Evolutionary conservation across 2,113 vertebrate species (phyloP), one percentile per base, ranked within the genome.

Genomic region (Numida meleagris): DNA sequence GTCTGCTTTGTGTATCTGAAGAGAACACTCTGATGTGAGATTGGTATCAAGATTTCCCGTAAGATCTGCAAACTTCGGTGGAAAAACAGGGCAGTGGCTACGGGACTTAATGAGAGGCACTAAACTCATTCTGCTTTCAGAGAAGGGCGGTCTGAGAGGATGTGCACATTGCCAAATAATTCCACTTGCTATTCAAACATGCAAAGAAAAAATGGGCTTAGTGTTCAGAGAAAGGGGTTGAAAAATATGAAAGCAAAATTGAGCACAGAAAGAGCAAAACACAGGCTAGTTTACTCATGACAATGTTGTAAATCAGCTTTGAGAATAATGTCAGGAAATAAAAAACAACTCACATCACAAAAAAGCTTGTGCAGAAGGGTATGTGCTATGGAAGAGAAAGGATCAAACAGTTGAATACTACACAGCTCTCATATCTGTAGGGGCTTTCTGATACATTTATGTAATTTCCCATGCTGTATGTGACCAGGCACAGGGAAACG

Each of bases 31-130:
- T 74, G 66, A 51, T 8, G 42, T 16, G 57, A 88, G 82, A 94
- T 36, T 86, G 61, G 63, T 90, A 95, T 88, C 65, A 61, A 96
- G 95, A 96, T 96, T 96, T 96, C 96, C 96, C 86, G 45, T 90
- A 95, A 96, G 94, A 93, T 90, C 94, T 95, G 61, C 57, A 94
- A 83, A 95, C 82, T 95, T 95, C 57, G 72, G 85, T 86, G 82
- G 79, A 94, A 96, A 96, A 96, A 93, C 93, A 93, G 95, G 95
- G 76, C 95, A 97, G 89, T 0, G 68, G 93, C 89, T 80, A 19
- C 88, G 94, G 95, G 94, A 95, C 91, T 95, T 95, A 90, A 74
- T 67, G 68, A 92, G 82, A 93, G 46, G 90, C 89, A 61, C 85
- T 89, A 86, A 93, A 95, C 89, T 95, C 91, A 81, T 95, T 95